Base-by-base conservation (phyloP, 2,113 vertebrate species). In the Dipodomys spectabilis region DNA sequence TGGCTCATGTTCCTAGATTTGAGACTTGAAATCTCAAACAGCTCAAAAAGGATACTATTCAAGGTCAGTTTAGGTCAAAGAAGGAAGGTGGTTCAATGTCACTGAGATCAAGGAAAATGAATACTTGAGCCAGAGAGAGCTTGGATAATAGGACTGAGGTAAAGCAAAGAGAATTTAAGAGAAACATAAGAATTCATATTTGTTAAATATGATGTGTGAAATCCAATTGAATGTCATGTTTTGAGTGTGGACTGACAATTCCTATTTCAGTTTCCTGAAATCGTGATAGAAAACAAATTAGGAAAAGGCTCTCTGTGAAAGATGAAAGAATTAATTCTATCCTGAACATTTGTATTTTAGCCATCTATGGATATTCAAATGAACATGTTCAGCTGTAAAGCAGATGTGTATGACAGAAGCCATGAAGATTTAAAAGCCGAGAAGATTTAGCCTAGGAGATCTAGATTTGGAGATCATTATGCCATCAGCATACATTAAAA, bases 381-480 rank as follows among this genome's bases (percentile, higher is more conserved):
- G 64, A 91, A 77, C 72, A 89, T 94, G 82, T 87, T 94, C 69
- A 82, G 45, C 60, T 91, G 39, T 25, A 91, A 92, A 91, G 65
- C 39, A 93, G 82, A 93, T 91, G 27, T 65, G 62, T 69, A 28
- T 35, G 65, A 79, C 81, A 93, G 84, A 88, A 95, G 87, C 57
- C 49, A 86, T 18, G 60, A 69, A 30, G 45, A 72, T 91, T 32
- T 57, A 93, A 81, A 88, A 95, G 87, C 57, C 49, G 82, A 22
- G 65, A 69, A 30, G 45, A 72, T 91, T 85, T 84, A 32, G 7
- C 77, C 72, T 79, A 25, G 19, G 67, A 91, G 45, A 87, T 86
- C 84, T 86, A 71, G 64, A 77, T 93, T 95, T 95, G 39, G 80
- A 96, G 94, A 91, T 88, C 25, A 72, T 86, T 86, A 81, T 82